A percentile compares a stretch with the other conserved stretches of the same genome.
These are phyloP conservation scores for Synergus laeviventris DNA, from an alignment of 2,888 invertebrate species.

Conservation along the genomic window DNA sequence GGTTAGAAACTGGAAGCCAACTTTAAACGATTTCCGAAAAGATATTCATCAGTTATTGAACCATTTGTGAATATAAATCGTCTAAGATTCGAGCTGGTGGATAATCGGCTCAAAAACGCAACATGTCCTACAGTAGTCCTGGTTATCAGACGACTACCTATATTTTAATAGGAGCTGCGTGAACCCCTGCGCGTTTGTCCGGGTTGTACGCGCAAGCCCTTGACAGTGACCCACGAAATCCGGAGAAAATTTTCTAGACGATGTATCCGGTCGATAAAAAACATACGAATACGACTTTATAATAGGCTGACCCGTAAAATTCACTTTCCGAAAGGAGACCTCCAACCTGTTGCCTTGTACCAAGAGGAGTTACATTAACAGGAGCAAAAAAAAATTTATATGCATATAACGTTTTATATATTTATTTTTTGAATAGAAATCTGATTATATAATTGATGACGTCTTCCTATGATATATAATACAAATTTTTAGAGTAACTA, in stretches of 20 bases:
- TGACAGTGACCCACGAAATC: conserved; percentile 37
- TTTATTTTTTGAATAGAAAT: too few relatives aligned
- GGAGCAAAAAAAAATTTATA: too few relatives aligned
- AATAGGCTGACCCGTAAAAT: conserved; percentile 19
- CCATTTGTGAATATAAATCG: conserved; percentile 9
- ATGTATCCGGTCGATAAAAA: conserved; percentile 35
- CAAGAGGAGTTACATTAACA: too few relatives aligned
- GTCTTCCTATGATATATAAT: too few relatives aligned
- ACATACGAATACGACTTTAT: conserved; percentile 1
- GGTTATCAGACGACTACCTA: conserved; percentile 13
- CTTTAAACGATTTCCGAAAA: neutral
- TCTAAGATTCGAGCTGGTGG: neutral
- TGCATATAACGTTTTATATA: too few relatives aligned
- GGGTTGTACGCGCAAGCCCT: conserved; percentile 34
- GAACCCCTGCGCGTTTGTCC: conserved; percentile 28
- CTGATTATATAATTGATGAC: too few relatives aligned
- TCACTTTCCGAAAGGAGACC: neutral
- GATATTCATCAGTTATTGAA: neutral
- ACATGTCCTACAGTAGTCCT: conserved; percentile 31
- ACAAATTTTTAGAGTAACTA: too few relatives aligned
- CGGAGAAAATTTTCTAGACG: conserved; percentile 27
- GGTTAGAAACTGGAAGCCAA: neutral
- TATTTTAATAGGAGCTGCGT: conserved; percentile 31
- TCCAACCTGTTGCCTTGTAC: conserved; percentile 17
- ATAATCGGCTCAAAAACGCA: conserved; percentile 28